Evolutionary conservation across 2,113 vertebrate genomes (phyloP).

Genomic region (Psettodes erumei): DNA sequence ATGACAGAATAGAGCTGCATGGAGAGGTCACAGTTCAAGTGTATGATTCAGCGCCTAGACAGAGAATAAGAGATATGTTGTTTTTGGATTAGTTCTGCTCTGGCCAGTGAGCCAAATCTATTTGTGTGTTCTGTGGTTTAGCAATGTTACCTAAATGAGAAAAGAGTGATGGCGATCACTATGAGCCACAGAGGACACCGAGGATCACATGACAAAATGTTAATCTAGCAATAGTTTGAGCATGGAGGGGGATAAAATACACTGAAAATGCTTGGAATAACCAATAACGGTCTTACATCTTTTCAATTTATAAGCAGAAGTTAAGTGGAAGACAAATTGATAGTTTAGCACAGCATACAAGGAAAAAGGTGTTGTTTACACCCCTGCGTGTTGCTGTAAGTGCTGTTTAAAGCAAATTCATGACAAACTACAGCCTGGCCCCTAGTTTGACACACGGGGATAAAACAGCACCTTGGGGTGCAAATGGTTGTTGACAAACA

Average conservation of each 20-base stretch:
- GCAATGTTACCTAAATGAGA: not conserved
- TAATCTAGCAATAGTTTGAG: too few relatives aligned
- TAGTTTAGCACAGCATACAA: not conserved
- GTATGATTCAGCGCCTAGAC: not conserved
- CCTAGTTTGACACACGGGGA: not conserved
- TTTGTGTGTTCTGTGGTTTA: not conserved
- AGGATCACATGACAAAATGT: too few relatives aligned
- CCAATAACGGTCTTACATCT: not conserved
- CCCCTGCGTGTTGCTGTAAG: not conserved
- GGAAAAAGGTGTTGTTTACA: conserved; percentile 25
- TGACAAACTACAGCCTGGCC: not conserved
- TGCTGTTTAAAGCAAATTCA: not conserved
- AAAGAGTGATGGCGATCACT: not conserved
- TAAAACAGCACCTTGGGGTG: not conserved
- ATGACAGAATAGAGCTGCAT: not conserved
- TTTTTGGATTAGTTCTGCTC: not conserved
- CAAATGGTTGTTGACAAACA: not conserved
- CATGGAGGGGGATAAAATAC: not conserved
- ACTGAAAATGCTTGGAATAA: not conserved
- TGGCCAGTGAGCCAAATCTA: not conserved
- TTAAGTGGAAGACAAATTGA: not conserved
- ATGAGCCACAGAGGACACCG: too few relatives aligned
- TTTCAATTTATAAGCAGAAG: not conserved
- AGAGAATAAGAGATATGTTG: not conserved
- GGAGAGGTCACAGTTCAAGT: not conserved